Evolutionary conservation across 2,888 invertebrate species (phyloP).

Genomic region (Agrochola macilenta): DNA sequence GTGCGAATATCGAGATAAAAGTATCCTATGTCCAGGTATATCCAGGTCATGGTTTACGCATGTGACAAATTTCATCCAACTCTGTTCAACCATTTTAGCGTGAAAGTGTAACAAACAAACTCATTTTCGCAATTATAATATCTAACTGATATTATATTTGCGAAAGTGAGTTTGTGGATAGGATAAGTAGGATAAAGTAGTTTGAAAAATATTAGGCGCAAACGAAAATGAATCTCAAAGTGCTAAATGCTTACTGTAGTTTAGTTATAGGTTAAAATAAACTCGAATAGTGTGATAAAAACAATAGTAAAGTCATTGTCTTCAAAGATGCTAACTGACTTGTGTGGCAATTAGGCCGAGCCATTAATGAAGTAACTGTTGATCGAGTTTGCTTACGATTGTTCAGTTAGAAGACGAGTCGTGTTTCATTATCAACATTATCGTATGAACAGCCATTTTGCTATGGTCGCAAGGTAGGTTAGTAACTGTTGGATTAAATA

Average conservation of each 20-base stretch:
- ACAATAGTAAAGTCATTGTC: conserved; percentile 36
- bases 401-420: conserved; percentile 24
- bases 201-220: neutral
- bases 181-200: neutral
- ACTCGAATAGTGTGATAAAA: neutral
- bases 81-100: too few relatives aligned
- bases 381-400: conserved; percentile 49
- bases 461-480: too few relatives aligned
- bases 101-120: too few relatives aligned
- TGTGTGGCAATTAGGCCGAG: conserved; percentile 40
- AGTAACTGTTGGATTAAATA: neutral
- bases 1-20: too few relatives aligned
- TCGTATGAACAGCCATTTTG: neutral
- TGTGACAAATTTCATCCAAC: too few relatives aligned
- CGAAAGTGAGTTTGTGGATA: too few relatives aligned
- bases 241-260: neutral
- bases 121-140: too few relatives aligned
- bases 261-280: neutral
- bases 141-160: too few relatives aligned
- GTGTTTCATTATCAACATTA: neutral
- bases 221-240: neutral
- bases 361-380: conserved; percentile 54
- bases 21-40: too few relatives aligned
- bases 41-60: too few relatives aligned
- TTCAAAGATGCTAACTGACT: conserved; percentile 46